Percentiles rank a stretch among this genome's conserved stretches.
These are phyloP conservation scores for Drosophila neonasuta DNA, from an alignment of 2,888 invertebrate genomes.

Conservation along the genomic window DNA sequence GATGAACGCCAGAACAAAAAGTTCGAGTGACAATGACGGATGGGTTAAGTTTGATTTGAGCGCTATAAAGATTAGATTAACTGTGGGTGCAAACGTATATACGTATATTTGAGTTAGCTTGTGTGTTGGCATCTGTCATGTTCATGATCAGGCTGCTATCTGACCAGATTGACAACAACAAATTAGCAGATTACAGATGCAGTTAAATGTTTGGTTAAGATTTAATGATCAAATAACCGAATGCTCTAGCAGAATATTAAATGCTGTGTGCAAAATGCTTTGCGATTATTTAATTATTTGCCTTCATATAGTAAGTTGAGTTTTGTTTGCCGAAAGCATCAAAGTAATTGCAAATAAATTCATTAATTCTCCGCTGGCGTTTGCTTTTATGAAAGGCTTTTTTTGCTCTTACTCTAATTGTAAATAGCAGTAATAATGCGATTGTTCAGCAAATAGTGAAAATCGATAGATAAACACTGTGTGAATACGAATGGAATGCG, in stretches of 20 bases:
- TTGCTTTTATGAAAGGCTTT: neutral
- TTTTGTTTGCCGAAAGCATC: neutral
- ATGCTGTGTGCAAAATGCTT: neutral
- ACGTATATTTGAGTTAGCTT: neutral
- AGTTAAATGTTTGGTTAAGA: neutral
- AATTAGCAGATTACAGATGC: conserved; percentile 4
- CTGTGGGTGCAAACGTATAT: neutral
- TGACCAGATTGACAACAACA: conserved; percentile 3
- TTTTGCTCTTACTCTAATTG: neutral
- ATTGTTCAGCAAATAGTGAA: conserved; percentile 3
- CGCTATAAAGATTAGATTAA: conserved; percentile 15
- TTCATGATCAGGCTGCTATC: neutral
- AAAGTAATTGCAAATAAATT: conserved; percentile 7
- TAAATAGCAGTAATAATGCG: neutral
- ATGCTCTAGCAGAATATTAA: neutral
- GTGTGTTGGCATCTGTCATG: conserved; percentile 7
- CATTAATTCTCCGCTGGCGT: neutral
- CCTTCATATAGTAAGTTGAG: neutral
- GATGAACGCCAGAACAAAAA: conserved; percentile 5
- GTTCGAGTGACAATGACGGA: conserved; percentile 15
- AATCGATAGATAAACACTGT: conserved; percentile 3
- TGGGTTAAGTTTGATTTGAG: conserved; percentile 8
- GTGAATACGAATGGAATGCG: neutral
- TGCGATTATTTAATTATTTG: neutral
- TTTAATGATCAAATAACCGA: neutral